phyloP scores from a whole-genome alignment of 2,113 vertebrate species.

The Petroica traversi region DNA sequence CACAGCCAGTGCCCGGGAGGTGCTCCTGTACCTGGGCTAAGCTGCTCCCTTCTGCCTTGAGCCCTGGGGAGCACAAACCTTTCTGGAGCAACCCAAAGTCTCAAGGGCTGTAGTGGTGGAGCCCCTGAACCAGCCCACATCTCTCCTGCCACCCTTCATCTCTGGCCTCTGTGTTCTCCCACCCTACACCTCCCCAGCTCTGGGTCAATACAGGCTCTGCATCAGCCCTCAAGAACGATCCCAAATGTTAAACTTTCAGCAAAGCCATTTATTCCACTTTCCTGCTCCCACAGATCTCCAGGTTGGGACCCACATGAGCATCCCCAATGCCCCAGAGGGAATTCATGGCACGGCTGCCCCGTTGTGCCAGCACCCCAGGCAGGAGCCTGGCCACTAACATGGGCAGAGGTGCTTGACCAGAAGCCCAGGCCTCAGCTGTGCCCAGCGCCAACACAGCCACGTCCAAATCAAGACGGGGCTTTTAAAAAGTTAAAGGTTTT shows the following conservation, averaged over 20 bases:
- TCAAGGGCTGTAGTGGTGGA: rapidly evolving
- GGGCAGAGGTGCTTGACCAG: neutral
- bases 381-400: rapidly evolving
- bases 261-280: constrained; percentile 66
- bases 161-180: too few relatives aligned
- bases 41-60: neutral
- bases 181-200: neutral
- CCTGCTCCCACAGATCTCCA: constrained; percentile 51
- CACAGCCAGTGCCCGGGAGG: rapidly evolving
- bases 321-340: neutral
- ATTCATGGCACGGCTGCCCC: neutral
- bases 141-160: neutral
- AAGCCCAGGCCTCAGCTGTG: neutral
- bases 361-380: rapidly evolving
- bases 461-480: rapidly evolving
- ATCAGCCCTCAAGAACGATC: neutral
- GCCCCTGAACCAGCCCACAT: neutral
- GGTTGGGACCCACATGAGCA: neutral
- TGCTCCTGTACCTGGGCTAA: neutral
- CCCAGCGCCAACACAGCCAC: neutral
- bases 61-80: rapidly evolving
- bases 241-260: neutral
- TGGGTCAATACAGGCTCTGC: rapidly evolving
- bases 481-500: neutral
- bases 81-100: neutral